These are phyloP conservation scores for Natrix natrix DNA, from an alignment of 2,797 vertebrate genomes.

Conservation along the genomic window DNA sequence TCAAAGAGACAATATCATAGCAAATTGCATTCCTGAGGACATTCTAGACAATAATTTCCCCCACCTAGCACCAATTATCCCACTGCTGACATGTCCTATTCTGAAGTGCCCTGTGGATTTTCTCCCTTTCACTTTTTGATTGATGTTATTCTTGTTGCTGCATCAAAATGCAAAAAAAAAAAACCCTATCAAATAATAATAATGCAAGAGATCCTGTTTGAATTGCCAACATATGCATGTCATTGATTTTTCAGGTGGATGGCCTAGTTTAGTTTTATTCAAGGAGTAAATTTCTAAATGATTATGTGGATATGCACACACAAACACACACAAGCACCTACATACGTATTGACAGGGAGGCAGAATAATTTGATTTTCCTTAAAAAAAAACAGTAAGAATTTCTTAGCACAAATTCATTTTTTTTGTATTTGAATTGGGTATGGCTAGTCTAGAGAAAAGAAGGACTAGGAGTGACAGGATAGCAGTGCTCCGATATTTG, in stretches of 20 bases:
- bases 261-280: slow-evolving; percentile 38
- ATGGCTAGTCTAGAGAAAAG: not conserved
- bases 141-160: slow-evolving; percentile 62
- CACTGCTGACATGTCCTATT: slow-evolving; percentile 52
- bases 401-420: not conserved
- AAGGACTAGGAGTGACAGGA: not conserved
- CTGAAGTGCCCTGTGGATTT: slow-evolving; percentile 48
- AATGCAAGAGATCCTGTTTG: slow-evolving; percentile 58
- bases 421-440: not conserved
- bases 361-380: not conserved
- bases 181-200: not conserved
- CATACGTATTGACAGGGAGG: not conserved
- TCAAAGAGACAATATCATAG: slow-evolving; percentile 62
- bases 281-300: slow-evolving; percentile 33
- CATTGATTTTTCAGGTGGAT: slow-evolving; percentile 45
- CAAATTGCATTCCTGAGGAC: slow-evolving; percentile 65
- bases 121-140: slow-evolving; percentile 39
- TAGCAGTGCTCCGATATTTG: not conserved
- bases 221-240: slow-evolving; percentile 50
- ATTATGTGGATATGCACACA: slow-evolving; percentile 29
- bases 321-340: not conserved
- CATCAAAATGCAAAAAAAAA: slow-evolving; percentile 66
- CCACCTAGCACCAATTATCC: slow-evolving; percentile 55
- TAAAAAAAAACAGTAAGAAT: not conserved
- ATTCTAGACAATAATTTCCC: slow-evolving; percentile 64